Conservation (phyloP, 1,140 invertebrate species). For the Polyergus mexicanus region DNA sequence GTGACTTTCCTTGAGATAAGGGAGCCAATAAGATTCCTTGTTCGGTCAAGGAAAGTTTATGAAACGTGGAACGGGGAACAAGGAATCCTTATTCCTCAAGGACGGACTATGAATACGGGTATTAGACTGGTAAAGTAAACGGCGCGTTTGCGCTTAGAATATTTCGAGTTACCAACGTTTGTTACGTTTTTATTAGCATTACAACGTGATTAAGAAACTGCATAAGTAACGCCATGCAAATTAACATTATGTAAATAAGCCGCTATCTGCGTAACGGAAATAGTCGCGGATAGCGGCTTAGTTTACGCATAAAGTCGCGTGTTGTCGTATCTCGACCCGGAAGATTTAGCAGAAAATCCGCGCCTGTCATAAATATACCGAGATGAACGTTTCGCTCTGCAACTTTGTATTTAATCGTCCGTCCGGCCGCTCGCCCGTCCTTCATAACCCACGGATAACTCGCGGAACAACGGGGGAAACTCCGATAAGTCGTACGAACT, state of each 20-base stretch:
- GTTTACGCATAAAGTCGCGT: not conserved
- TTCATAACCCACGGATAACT: slow-evolving; percentile 60
- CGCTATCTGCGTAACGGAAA: slow-evolving; percentile 51
- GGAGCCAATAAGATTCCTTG: too few relatives aligned
- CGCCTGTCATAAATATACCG: slow-evolving; percentile 27
- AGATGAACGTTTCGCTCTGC: slow-evolving; percentile 57
- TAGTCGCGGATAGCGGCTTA: not conserved
- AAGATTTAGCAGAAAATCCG: slow-evolving; percentile 57
- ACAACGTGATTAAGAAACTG: slow-evolving; percentile 43
- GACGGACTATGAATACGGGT: too few relatives aligned
- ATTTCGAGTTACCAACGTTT: not conserved
- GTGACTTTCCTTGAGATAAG: too few relatives aligned
- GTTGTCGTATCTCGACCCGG: slow-evolving; percentile 32
- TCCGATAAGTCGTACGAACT: slow-evolving; percentile 76
- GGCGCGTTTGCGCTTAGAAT: not conserved
- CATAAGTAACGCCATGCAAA: slow-evolving; percentile 55
- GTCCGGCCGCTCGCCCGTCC: not conserved
- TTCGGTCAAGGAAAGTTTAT: too few relatives aligned
- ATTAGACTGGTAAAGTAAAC: not conserved
- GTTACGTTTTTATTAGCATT: slow-evolving; percentile 38
- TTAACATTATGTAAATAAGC: slow-evolving; percentile 59
- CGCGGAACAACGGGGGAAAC: slow-evolving; percentile 62
- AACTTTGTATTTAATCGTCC: slow-evolving; percentile 74
- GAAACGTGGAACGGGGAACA: too few relatives aligned
- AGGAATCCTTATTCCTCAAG: too few relatives aligned